Percentiles rank a stretch among this genome's conserved stretches.
Conservation (phyloP, 2,113 vertebrate genomes). For the Phaethon lepturus region DNA sequence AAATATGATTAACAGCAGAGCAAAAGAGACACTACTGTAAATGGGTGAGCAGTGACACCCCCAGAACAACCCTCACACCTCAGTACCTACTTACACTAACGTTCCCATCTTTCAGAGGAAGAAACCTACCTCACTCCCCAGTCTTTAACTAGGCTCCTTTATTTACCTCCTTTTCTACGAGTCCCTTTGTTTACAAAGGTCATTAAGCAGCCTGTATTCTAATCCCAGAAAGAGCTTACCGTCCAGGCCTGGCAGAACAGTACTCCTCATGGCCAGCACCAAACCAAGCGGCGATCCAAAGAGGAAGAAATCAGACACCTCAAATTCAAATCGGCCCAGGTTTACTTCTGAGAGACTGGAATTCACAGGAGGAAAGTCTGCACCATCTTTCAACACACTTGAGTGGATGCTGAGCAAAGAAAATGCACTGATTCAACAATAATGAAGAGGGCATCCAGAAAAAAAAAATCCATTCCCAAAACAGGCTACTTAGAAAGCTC, state of each 20-base stretch:
- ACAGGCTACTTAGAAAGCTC: neutral
- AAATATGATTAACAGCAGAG: neutral
- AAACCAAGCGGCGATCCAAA: slow-evolving; percentile 93
- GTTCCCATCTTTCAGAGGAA: neutral
- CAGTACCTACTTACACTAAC: neutral
- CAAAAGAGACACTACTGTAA: neutral
- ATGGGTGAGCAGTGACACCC: neutral
- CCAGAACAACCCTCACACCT: neutral
- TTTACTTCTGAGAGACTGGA: slow-evolving; percentile 80
- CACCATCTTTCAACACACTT: slow-evolving; percentile 85
- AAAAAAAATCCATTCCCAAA: neutral
- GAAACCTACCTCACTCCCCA: neutral
- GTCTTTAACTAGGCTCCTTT: neutral
- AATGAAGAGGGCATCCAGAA: neutral
- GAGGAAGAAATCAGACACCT: slow-evolving; percentile 95
- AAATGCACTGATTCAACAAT: neutral
- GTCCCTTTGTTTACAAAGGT: neutral
- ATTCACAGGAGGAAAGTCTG: slow-evolving; percentile 75
- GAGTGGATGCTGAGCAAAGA: slow-evolving; percentile 75
- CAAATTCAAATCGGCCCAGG: slow-evolving; percentile 91
- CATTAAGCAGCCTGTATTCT: neutral
- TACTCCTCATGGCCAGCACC: slow-evolving; percentile 95
- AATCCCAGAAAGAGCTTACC: slow-evolving; percentile 75
- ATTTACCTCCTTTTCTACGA: neutral
- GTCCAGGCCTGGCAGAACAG: slow-evolving; percentile 88